Percentiles rank a stretch among this genome's conserved stretches.
phyloP scores from a whole-genome alignment of 1,140 invertebrate species.

The Adelges cooleyi region DNA sequence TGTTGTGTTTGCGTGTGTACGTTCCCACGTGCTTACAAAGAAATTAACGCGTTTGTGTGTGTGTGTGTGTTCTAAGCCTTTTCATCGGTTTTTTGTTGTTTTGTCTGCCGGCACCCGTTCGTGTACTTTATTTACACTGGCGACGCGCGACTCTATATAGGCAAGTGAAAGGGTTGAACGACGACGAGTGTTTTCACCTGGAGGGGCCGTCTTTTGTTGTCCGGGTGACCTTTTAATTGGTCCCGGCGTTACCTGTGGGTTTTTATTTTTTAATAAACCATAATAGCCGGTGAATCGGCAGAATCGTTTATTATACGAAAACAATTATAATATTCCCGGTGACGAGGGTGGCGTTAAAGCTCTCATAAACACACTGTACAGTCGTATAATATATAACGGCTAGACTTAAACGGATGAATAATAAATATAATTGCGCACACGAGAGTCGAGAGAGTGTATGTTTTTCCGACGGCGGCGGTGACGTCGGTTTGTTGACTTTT shows the following conservation, averaged over 20 bases:
- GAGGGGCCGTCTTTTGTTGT: conserved; percentile 48
- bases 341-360: no score
- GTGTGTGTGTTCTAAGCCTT: background rate
- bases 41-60: background rate
- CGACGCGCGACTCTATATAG: conserved; percentile 37
- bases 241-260: background rate
- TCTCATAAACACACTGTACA: no score
- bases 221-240: conserved; percentile 18
- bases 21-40: background rate
- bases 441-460: no score
- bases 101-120: no score
- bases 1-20: background rate
- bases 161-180: conserved; percentile 80
- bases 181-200: conserved; percentile 87
- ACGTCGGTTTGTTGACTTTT: no score
- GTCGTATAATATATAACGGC: no score
- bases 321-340: no score
- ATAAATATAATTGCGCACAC: no score
- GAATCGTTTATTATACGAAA: conserved; percentile 23
- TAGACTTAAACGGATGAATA: no score
- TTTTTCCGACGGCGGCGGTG: no score
- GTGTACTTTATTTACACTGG: conserved; percentile 27
- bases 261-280: conserved; percentile 6
- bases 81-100: conserved; percentile 10
- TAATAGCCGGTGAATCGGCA: conserved; percentile 16